Conservation (phyloP, 2,797 vertebrate genomes). For the Galago senegalensis region DNA sequence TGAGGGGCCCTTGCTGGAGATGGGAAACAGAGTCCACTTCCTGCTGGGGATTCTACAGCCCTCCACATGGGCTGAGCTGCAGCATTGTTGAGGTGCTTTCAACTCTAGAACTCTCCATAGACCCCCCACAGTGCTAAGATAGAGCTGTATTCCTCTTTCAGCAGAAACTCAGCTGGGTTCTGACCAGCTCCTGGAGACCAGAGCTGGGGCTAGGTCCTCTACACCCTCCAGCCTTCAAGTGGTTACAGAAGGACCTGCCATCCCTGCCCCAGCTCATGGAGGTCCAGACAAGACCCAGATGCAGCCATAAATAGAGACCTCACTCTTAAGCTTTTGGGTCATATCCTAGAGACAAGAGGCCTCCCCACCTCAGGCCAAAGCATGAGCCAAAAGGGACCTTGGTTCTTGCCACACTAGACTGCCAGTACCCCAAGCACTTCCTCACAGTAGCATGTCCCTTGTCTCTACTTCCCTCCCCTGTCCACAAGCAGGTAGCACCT, state of each 20-base stretch:
- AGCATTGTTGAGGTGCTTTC: background rate
- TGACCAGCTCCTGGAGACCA: background rate
- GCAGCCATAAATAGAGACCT: background rate
- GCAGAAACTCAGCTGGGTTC: background rate
- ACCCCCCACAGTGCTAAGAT: background rate
- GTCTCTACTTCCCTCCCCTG: background rate
- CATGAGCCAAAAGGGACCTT: background rate
- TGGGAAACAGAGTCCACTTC: background rate
- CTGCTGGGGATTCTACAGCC: background rate
- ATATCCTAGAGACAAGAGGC: background rate
- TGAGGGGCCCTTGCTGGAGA: background rate
- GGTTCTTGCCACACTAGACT: background rate
- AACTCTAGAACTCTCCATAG: background rate
- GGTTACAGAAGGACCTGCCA: background rate
- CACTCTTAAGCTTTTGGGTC: background rate
- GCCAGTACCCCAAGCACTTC: background rate
- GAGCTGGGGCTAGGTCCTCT: background rate
- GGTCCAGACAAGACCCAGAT: background rate
- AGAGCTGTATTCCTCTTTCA: background rate
- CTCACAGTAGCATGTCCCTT: fast-evolving
- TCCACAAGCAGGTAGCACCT: background rate
- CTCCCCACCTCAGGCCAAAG: conserved; percentile 1
- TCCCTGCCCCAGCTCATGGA: background rate
- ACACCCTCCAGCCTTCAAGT: background rate
- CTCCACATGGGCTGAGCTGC: background rate